Evolutionary conservation across 2,113 vertebrate species (phyloP), one percentile per base, ranked within the genome.

Genomic region (Hippocampus barbouri): DNA sequence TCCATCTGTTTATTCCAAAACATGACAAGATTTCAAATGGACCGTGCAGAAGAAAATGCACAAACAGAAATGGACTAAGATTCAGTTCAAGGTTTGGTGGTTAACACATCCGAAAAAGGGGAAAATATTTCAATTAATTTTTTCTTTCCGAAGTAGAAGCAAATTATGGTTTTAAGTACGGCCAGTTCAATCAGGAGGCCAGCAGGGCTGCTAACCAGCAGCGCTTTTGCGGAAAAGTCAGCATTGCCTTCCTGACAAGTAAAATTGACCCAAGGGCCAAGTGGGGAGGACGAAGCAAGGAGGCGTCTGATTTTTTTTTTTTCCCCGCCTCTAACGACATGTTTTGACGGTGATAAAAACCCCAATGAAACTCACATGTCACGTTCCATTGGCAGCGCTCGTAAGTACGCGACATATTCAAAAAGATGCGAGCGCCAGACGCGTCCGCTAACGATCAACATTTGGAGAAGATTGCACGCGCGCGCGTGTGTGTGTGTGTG

Each of bases 371-470:
- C 72, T 30, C 68, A 83, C 18, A 54, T 86, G 88, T 82, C 89
- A 89, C 88, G 88, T 91, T 92, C 82, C 77, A 77, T 85, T 88
- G 76, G 76, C 74, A 75, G 63, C 66, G 66, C 77, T 79, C 74
- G 72, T 89, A 88, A 91, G 89, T 85, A 84, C 14, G 40, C 71
- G 66, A 60, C 57, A 83, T 56, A 79, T 91, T 84, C 89, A 89
- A 79, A 75, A 43, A 43, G 41, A 43, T 6, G 34, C 30, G 30
- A 34, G 30, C 30, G 5, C 30, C 30, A 34, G 30, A 34, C 30
- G 30, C 30, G 30, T 34, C 30, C 30, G 30, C 34, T 38, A 38
- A 38, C 7, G 34, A 38, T 38, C 34, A 38, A 38, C 34, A 38
- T 38, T 38, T 38, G 34, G 34, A 38, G 34, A 38, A 6, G 34